These are phyloP conservation scores for Stenolophus ochropezus DNA, from an alignment of 2,888 invertebrate species.

Conservation along the genomic window DNA sequence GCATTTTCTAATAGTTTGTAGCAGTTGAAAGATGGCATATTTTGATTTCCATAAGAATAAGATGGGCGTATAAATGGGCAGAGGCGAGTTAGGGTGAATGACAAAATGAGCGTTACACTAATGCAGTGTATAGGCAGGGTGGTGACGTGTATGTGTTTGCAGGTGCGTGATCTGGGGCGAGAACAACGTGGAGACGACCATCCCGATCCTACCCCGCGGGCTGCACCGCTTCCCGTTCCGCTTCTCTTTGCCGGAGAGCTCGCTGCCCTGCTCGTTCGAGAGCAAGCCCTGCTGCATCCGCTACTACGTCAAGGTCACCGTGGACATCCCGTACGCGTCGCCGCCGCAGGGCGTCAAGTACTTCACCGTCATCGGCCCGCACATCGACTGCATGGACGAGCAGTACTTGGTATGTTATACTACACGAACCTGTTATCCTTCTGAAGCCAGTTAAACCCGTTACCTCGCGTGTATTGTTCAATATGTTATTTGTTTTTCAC, in stretches of 20 bases:
- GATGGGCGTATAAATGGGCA: too few relatives aligned
- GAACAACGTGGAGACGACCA: conserved; percentile 78
- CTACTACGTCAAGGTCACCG: conserved; percentile 83
- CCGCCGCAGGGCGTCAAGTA: conserved; percentile 88
- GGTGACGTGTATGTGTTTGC: too few relatives aligned
- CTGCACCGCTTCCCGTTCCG: conserved; percentile 81
- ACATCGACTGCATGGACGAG: conserved; percentile 88
- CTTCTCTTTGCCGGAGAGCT: conserved; percentile 83
- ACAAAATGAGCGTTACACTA: too few relatives aligned
- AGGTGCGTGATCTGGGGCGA: conserved; percentile 79
- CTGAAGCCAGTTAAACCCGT: too few relatives aligned
- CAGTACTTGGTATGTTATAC: conserved; percentile 85
- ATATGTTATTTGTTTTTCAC: too few relatives aligned
- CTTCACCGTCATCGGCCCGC: conserved; percentile 85
- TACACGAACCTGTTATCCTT: too few relatives aligned
- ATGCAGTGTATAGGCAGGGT: too few relatives aligned
- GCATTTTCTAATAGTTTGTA: too few relatives aligned
- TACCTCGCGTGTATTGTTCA: too few relatives aligned
- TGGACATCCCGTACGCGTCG: conserved; percentile 86
- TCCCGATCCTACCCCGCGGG: conserved; percentile 82
- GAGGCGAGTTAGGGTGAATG: too few relatives aligned
- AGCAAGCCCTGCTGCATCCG: conserved; percentile 83
- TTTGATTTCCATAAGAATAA: too few relatives aligned
- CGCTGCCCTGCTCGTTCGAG: conserved; percentile 85
- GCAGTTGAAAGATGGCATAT: too few relatives aligned